Evolutionary conservation across 2,888 invertebrate genomes (phyloP), one percentile per base, ranked within the genome.

Genomic region (Julus scanicus): DNA sequence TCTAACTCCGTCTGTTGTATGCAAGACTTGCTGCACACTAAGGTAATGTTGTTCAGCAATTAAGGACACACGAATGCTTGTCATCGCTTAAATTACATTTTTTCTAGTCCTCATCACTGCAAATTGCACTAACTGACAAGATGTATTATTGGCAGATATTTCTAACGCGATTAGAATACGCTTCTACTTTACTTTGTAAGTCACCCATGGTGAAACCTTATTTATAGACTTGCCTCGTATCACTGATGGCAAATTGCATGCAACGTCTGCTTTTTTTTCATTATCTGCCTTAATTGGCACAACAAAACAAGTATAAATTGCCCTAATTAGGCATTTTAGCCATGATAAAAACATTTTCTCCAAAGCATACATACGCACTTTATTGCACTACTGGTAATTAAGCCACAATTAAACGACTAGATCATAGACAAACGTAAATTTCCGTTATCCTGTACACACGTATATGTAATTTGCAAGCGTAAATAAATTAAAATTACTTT

Each of bases 241-340:
- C 80, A 37, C 71, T 71, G 29, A 71, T 29, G 71, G 20, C 20
- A 20, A n/a, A 20, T 37, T 11, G 80, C 80, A 80, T 80, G 80
- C 80, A 80, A 80, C 80, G 80, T 80, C 80, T 80, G 80, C 37
- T 80, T 80, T 63, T 29, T 29, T 71, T 80, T 80, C 80, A 80
- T 80, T 80, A 80, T 80, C 80, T 80, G 80, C 80, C 80, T 80
- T 80, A 80, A 80, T 80, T 80, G 80, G 80, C 80, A 80, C 80
- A 80, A 80, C 80, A 80, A 80, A 80, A 80, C 80, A 80, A 80
- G 37, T 37, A 80, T 80, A 80, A 80, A 80, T 80, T 80, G 80
- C 80, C 80, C 80, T 80, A 80, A 80, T 80, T 80, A 80, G 80
- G 37, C 80, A 80, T 80, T 80, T 80, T 80, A 8, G 80, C 37